Evolutionary conservation across 2,797 vertebrate species (phyloP), one percentile per base, ranked within the genome.

Genomic region (Melanotaenia trifasciata): DNA sequence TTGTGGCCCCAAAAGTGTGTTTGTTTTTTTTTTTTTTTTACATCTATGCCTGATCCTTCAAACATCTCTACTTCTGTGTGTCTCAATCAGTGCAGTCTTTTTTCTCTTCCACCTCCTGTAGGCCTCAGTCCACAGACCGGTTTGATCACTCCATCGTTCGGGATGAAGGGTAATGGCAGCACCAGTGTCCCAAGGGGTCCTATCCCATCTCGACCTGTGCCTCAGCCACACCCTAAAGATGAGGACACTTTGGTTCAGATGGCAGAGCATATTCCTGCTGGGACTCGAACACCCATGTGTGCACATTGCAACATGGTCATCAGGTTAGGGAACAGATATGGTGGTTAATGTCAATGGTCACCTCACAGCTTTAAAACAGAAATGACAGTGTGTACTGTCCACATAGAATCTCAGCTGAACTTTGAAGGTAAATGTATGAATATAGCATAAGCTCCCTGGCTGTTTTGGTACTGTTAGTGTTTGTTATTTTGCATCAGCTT

Each of bases 261-360:
- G 92, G 98, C 98, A 0, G 97, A 99, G 85, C 97, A 99, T 78
- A 97, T 97, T 74, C 97, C 97, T 0, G 97, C 96, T 0, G 97
- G 97, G 61, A 98, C 96, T 18, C 95, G 98, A 30, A 98, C 97
- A 0, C 97, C 98, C 0, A 98, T 99, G 97, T 99, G 98, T 64
- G 98, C 92, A 0, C 94, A 96, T 84, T 99, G 98, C 84, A 95
- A 95, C 86, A 95, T 95, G 91, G 96, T 98, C 72, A 99, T 99
- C 79, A 96, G 98, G 98, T 99, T 38, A 85, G 74, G 74, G 13
- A n/a, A 35, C 14, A 67, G 24, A 64, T 5, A 18, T 30, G 24
- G 13, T 5, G n/a, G 9, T 11, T 35, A 18, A n/a, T 69, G 9
- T 40, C 30, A 50, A 3, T 9, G 16, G 16, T 35, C 0, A 59